Percentiles rank a stretch among this genome's conserved stretches.
phyloP scores from a whole-genome alignment of 2,113 vertebrate species.

The Gymnarchus niloticus region DNA sequence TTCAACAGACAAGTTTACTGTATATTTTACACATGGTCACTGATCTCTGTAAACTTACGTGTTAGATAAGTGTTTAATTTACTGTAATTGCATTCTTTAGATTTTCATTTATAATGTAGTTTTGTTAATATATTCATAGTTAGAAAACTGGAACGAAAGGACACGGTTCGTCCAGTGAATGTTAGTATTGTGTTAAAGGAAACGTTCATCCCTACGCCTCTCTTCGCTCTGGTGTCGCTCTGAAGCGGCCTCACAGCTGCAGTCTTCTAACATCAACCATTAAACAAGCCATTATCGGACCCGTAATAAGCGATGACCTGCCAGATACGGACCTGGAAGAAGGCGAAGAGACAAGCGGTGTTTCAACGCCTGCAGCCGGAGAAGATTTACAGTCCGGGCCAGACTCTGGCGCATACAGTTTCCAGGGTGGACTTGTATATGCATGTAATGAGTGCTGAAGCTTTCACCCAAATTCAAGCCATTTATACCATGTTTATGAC shows the following conservation, averaged over 20 bases:
- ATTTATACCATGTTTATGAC: not conserved
- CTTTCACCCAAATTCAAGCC: not conserved
- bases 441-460: not conserved
- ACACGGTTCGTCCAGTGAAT: not conserved
- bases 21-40: not conserved
- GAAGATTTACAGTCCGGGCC: not conserved
- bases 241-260: not conserved
- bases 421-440: not conserved
- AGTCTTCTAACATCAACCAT: slow-evolving; percentile 36
- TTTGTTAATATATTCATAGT: not conserved
- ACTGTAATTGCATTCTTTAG: not conserved
- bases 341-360: slow-evolving; percentile 27
- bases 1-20: not conserved
- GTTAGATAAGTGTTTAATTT: not conserved
- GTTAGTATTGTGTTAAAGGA: not conserved
- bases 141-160: not conserved
- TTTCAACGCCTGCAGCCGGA: slow-evolving; percentile 26
- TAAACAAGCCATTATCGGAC: slow-evolving; percentile 58
- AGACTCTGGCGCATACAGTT: not conserved
- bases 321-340: slow-evolving; percentile 47
- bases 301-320: slow-evolving; percentile 56
- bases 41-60: too few relatives aligned
- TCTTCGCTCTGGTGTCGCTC: not conserved
- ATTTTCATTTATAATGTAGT: not conserved
- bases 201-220: not conserved